Base-by-base conservation (phyloP, 2,888 invertebrate genomes). In the Emmelina monodactyla region DNA sequence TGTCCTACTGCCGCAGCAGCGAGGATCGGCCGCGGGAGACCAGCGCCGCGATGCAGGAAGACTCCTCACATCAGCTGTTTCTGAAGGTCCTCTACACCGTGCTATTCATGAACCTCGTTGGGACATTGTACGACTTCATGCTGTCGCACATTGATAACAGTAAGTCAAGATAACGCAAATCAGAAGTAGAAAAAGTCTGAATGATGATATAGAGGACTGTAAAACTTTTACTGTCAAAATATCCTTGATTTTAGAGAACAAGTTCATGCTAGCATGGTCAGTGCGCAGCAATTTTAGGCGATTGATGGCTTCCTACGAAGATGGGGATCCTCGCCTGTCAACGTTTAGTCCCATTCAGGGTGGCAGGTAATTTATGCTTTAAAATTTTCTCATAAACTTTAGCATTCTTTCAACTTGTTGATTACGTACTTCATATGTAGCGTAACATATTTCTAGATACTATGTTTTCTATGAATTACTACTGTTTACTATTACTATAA, bases 321-420 rank as follows among this genome's bases (percentile, higher is more conserved):
- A 55, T 9, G 14, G 14, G 0, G 65, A 68, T 45, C 58, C 62
- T 2, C 47, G 57, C 1, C 48, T 60, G 2, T 37, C 50, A 0
- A 55, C 59, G 0, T 52, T 71, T 1, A 37, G 46, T 0, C 60
- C 68, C 0, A 44, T 68, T 4, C 65, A 69, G 34, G 70, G 71
- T 0, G 6, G 59, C 22, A 54, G 67, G 70, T 69, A 39, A 50
- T n/a, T n/a, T n/a, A n/a, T n/a, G n/a, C n/a, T n/a, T n/a, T n/a
- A n/a, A n/a, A n/a, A n/a, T n/a, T n/a, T n/a, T n/a, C n/a, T n/a
- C n/a, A n/a, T n/a, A n/a, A n/a, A n/a, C n/a, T n/a, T n/a, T n/a
- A n/a, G n/a, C n/a, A n/a, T n/a, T n/a, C n/a, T n/a, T n/a, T n/a
- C n/a, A n/a, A n/a, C n/a, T n/a, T n/a, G n/a, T n/a, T n/a, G n/a